Evolutionary conservation across 2,888 invertebrate genomes (phyloP), one percentile per base, ranked within the genome.

Genomic region (Athalia rosae): DNA sequence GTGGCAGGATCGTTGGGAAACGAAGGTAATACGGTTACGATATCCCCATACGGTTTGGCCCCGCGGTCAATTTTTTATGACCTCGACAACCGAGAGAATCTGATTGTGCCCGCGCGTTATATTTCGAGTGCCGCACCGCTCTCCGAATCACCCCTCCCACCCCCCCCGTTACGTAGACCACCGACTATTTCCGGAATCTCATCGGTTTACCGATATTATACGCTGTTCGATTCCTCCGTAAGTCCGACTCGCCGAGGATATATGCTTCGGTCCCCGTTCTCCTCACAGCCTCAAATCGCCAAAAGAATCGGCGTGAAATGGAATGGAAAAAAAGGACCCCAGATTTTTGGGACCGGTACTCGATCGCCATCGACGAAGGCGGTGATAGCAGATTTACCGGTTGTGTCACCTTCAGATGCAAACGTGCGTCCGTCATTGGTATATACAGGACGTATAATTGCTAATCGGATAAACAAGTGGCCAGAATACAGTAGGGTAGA

Each of bases 101-200:
- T 50, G 71, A 71, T 71, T 58, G 71, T 43, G 50, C n/a, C 53
- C 11, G 53, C 58, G 43, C 13, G 15, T 58, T 71, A 58, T 71
- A 71, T 71, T 71, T 71, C 43, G 71, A 71, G 58, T 45, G 43
- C 58, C 58, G 28, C 28, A 71, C 56, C 71, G 71, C 58, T 71
- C 58, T 71, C 58, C 56, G 58, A 71, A 71, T 71, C 58, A 50
- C 58, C 71, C n/a, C n/a, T n/a, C n/a, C n/a, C n/a, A n/a, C n/a
- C n/a, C n/a, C n/a, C n/a, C 56, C 71, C 43, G 71, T 71, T 71
- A 71, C 28, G 28, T 41, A 58, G 71, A 43, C 13, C 58, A 58
- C 56, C 71, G 71, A 71, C 71, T 58, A 71, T 71, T 71, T 58
- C 71, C 71, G n/a, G 71, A 58, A 71, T 71, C 45, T 71, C 71